A percentile compares a stretch with the other conserved stretches of the same genome.
Conservation (phyloP, 2,888 invertebrate species). For the Baccha elongata region DNA sequence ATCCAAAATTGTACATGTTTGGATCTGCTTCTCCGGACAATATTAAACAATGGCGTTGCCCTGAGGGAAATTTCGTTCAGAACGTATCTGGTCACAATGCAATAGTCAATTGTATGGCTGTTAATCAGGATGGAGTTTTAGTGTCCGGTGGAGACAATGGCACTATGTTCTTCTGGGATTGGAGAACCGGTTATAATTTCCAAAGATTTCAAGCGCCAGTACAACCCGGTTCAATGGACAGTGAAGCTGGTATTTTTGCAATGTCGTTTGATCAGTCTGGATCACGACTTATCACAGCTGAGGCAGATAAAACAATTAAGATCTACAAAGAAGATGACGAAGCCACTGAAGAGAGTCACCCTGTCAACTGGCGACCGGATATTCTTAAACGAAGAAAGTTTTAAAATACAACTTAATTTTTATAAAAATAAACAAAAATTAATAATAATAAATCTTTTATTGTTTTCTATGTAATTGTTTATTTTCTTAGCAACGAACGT, state of each 20-base stretch:
- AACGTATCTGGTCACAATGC: slow-evolving; percentile 98
- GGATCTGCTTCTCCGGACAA: slow-evolving; percentile 99
- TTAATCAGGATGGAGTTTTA: slow-evolving; percentile 96
- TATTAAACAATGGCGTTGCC: slow-evolving; percentile 99
- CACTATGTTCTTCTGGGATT: slow-evolving; percentile 98
- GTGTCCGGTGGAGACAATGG: slow-evolving; percentile 99
- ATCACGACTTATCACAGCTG: slow-evolving; percentile 95
- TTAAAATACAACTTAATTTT: slow-evolving; percentile 82
- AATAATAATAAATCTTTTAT: slow-evolving; percentile 1
- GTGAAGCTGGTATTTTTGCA: slow-evolving; percentile 98
- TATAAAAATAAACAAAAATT: background rate
- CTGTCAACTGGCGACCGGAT: slow-evolving; percentile 98
- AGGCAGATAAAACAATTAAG: slow-evolving; percentile 99
- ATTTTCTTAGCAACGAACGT: no score
- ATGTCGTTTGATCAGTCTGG: slow-evolving; percentile 98
- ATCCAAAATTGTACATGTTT: slow-evolving; percentile 94
- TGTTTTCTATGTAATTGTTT: no score
- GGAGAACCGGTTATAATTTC: slow-evolving; percentile 99
- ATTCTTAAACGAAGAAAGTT: slow-evolving; percentile 96
- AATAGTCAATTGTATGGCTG: slow-evolving; percentile 97
- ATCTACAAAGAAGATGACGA: slow-evolving; percentile 98
- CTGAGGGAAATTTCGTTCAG: slow-evolving; percentile 98
- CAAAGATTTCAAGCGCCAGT: slow-evolving; percentile 95
- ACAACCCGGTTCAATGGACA: slow-evolving; percentile 99
- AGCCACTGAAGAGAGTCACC: slow-evolving; percentile 97